Evolutionary conservation across 1,140 invertebrate species (phyloP).

Genomic region (Anoplophora glabripennis): DNA sequence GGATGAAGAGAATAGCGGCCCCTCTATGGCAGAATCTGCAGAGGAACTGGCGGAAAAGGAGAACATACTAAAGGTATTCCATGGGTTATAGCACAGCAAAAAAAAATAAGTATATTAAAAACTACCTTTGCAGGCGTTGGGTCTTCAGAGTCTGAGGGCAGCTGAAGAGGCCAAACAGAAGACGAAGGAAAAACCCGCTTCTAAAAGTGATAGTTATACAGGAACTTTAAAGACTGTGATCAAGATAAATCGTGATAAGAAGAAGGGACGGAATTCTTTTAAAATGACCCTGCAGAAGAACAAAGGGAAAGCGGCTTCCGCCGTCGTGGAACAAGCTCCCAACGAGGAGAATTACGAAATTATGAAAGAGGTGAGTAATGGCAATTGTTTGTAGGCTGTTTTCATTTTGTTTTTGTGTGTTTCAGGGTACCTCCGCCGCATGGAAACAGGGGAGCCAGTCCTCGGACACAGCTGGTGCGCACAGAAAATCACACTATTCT

Average conservation of each 20-base stretch:
- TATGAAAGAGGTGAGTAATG: constrained; percentile 67
- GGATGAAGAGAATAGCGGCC: constrained; percentile 12
- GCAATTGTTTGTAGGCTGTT: neutral
- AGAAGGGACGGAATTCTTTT: constrained; percentile 61
- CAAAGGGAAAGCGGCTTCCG: constrained; percentile 52
- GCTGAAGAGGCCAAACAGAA: constrained; percentile 57
- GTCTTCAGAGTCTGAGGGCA: constrained; percentile 61
- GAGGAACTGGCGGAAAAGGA: constrained; percentile 61
- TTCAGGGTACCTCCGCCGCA: constrained; percentile 35
- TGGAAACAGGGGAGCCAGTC: constrained; percentile 45
- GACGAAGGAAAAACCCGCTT: constrained; percentile 53
- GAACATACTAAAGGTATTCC: constrained; percentile 51
- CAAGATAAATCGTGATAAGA: constrained; percentile 63
- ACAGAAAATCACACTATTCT: constrained; percentile 64
- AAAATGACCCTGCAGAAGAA: constrained; percentile 79
- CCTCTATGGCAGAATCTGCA: constrained; percentile 51
- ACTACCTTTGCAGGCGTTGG: constrained; percentile 53
- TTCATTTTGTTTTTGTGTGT: constrained; percentile 23
- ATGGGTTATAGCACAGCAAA: no score
- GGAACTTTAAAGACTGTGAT: constrained; percentile 78
- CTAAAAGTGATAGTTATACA: constrained; percentile 57
- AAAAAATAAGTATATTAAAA: no score
- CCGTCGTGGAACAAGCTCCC: constrained; percentile 51
- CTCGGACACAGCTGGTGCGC: constrained; percentile 57
- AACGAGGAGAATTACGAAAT: constrained; percentile 71